Evolutionary conservation across 2,888 invertebrate species (phyloP).

Genomic region (Dolichomitus sp.): DNA sequence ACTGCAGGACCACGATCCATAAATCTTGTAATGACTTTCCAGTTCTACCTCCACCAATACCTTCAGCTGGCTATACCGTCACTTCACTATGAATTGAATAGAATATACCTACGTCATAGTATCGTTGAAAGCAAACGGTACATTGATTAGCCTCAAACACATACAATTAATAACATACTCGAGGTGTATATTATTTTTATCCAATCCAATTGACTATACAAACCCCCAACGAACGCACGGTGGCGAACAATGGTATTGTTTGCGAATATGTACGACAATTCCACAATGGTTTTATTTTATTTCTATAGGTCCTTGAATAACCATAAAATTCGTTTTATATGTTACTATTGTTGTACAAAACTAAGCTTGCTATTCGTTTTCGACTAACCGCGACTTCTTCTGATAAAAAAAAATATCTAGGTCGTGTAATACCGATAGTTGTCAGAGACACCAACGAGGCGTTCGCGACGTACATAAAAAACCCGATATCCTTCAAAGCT

Average conservation of each 20-base stretch:
- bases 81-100: background rate
- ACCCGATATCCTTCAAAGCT: slow-evolving; percentile 37
- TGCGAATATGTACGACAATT: background rate
- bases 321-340: background rate
- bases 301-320: background rate
- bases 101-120: background rate
- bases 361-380: slow-evolving; percentile 20
- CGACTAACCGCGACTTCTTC: background rate
- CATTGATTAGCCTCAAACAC: background rate
- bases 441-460: slow-evolving; percentile 1
- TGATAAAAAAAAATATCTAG: slow-evolving; percentile 34
- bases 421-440: slow-evolving; percentile 27
- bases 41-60: background rate
- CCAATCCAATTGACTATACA: background rate
- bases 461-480: slow-evolving; percentile 18
- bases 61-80: background rate
- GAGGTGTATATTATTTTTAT: background rate
- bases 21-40: slow-evolving; percentile 16
- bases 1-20: slow-evolving; percentile 31
- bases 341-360: slow-evolving; percentile 16
- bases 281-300: background rate
- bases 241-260: background rate
- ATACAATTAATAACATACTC: background rate
- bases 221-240: background rate
- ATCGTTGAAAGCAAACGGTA: background rate